phyloP scores from a whole-genome alignment of 2,113 vertebrate species.

The Lophura nycthemera region DNA sequence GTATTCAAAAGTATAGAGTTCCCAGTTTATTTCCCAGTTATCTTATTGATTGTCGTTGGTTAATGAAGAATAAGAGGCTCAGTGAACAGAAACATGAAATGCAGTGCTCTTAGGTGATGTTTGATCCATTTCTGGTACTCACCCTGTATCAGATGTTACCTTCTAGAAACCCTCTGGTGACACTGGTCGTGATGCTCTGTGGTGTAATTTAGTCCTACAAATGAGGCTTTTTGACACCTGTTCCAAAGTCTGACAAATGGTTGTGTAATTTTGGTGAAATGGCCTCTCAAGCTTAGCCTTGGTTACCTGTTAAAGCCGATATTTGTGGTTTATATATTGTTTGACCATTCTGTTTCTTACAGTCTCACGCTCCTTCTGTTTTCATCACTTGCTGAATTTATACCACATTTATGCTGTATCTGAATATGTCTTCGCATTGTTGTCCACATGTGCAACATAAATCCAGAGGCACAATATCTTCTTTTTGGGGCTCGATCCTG shows the following conservation, averaged over 20 bases:
- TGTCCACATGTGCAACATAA: background rate
- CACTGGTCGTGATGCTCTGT: fast-evolving
- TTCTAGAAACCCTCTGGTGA: background rate
- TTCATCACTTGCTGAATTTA: background rate
- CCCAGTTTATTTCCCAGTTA: too few species aligned
- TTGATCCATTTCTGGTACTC: background rate
- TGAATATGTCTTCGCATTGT: background rate
- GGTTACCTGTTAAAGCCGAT: background rate
- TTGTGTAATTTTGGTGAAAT: background rate
- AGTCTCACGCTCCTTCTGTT: background rate
- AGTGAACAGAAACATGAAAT: background rate
- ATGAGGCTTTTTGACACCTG: background rate
- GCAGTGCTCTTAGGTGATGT: background rate
- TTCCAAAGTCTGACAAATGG: background rate
- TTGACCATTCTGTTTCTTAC: background rate
- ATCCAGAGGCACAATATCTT: background rate
- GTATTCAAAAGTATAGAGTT: background rate
- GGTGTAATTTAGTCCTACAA: background rate
- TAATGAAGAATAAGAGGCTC: background rate
- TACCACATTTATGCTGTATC: background rate
- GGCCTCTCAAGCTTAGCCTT: background rate
- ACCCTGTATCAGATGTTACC: background rate
- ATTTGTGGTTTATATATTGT: background rate
- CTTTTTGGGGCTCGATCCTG: background rate
- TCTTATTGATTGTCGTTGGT: background rate